phyloP scores from a whole-genome alignment of 1,140 invertebrate species.

The Plectus sambesii region DNA sequence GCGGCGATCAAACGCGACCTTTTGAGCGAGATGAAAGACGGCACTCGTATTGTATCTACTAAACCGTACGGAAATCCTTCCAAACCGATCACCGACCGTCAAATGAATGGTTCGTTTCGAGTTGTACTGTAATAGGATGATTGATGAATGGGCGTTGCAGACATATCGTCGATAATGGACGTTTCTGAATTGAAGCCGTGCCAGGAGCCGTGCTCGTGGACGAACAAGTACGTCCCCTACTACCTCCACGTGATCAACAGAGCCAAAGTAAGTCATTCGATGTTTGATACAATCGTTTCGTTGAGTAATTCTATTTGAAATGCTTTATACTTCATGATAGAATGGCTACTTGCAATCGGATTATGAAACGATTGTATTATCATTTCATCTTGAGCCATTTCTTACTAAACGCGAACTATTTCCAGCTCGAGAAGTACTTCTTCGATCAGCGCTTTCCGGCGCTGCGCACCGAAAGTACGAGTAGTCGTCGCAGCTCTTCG shows the following conservation, averaged over 20 bases:
- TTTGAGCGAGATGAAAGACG: conserved; percentile 34
- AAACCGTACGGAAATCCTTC: conserved; percentile 27
- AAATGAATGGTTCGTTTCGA: conserved; percentile 30
- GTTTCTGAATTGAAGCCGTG: conserved; percentile 31
- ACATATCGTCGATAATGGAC: conserved; percentile 37
- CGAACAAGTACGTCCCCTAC: conserved; percentile 37
- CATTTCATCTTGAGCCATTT: conserved; percentile 15
- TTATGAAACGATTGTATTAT: conserved; percentile 6
- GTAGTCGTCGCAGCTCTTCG: no score
- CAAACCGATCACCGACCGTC: conserved; percentile 32
- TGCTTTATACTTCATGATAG: conserved; percentile 10
- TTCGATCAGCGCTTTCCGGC: no score
- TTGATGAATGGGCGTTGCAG: conserved; percentile 15
- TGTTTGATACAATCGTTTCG: neutral
- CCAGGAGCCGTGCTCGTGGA: conserved; percentile 38
- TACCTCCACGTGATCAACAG: conserved; percentile 39
- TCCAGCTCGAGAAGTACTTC: no score
- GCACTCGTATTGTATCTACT: conserved; percentile 33
- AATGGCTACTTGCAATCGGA: conserved; percentile 10
- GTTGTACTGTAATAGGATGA: neutral
- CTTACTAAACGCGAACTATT: no score
- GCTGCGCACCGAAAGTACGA: no score
- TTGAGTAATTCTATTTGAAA: conserved; percentile 14
- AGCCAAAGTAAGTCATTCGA: conserved; percentile 21
- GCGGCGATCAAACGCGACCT: conserved; percentile 34